Conservation (phyloP, 2,888 invertebrate genomes). For the Physocephala rufipes region DNA sequence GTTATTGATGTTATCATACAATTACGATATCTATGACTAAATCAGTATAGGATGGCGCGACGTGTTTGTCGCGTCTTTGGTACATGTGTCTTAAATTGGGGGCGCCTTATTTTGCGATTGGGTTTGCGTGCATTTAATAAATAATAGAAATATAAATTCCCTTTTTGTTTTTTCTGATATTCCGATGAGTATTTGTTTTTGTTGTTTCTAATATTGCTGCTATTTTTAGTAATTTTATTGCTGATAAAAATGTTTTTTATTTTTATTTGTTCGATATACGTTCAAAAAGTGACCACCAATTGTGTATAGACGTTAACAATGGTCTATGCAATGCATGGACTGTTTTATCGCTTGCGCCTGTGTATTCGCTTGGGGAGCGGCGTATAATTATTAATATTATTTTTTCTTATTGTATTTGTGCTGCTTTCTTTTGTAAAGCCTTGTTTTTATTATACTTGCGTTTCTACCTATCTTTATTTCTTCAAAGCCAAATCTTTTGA, state of each 20-base stretch:
- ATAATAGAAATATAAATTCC: conserved; percentile 1
- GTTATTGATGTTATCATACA: too few relatives aligned
- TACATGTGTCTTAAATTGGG: too few relatives aligned
- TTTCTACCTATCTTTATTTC: conserved; percentile 25
- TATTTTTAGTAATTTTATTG: background rate
- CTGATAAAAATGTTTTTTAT: background rate
- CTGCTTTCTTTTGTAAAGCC: too few relatives aligned
- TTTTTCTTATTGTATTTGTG: conserved; percentile 9
- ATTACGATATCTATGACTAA: too few relatives aligned
- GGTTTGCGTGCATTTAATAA: background rate
- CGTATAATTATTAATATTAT: conserved; percentile 16
- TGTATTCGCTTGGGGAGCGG: background rate
- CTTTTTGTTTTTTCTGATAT: background rate
- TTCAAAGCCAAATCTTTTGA: background rate
- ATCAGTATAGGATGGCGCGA: too few relatives aligned
- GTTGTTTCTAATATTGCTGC: conserved; percentile 10
- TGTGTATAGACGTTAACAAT: conserved; percentile 2
- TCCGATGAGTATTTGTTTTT: too few relatives aligned
- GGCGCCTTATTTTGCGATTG: background rate
- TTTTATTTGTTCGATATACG: background rate
- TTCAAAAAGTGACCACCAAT: background rate
- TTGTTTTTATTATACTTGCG: too few relatives aligned
- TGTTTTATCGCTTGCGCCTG: conserved; percentile 33
- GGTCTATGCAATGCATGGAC: background rate
- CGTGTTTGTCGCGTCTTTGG: too few relatives aligned